phyloP scores from a whole-genome alignment of 2,113 vertebrate species.

The Choloepus hoffmanni region DNA sequence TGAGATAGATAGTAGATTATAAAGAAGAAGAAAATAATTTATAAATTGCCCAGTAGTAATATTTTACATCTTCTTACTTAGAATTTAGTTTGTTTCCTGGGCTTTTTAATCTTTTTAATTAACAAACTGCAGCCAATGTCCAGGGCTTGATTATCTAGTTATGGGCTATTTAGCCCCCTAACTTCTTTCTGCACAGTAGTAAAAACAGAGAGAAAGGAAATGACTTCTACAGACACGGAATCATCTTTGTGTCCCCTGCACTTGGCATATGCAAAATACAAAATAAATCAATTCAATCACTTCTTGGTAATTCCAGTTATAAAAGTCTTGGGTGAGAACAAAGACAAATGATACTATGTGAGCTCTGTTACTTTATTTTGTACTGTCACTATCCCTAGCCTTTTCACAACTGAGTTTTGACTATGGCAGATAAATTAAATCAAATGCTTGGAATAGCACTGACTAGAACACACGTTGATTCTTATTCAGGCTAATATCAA shows the following conservation, averaged over 20 bases:
- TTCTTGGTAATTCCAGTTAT: background rate
- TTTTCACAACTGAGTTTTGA: background rate
- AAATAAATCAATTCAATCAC: background rate
- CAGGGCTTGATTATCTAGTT: background rate
- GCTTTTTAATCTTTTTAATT: background rate
- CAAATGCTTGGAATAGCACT: background rate
- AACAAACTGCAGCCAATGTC: background rate
- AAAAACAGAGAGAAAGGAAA: background rate
- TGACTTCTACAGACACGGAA: background rate
- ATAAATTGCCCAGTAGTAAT: background rate
- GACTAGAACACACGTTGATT: background rate
- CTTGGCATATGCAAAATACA: background rate
- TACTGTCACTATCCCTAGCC: background rate
- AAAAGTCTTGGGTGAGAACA: background rate
- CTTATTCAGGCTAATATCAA: background rate
- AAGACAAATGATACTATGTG: background rate
- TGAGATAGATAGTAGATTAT: background rate
- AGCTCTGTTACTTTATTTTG: background rate
- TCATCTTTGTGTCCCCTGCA: background rate
- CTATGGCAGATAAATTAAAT: background rate
- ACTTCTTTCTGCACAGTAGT: background rate
- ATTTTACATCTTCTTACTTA: background rate
- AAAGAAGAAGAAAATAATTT: background rate
- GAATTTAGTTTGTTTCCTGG: background rate
- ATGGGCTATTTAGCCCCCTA: background rate